Evolutionary conservation across 2,888 invertebrate genomes (phyloP), one percentile per base, ranked within the genome.

Genomic region (Ophion ventricosus): DNA sequence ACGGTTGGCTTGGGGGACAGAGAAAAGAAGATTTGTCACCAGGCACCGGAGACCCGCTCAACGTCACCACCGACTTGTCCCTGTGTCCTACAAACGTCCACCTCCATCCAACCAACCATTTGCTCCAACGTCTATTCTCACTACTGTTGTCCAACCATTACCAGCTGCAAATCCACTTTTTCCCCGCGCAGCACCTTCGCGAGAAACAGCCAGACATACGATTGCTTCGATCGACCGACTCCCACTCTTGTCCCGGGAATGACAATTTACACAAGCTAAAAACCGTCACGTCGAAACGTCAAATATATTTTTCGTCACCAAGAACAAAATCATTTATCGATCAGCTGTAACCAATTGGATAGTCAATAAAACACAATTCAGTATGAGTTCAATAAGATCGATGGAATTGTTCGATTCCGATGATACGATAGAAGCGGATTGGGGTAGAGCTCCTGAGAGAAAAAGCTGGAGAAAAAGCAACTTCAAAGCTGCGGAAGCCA

Each of bases 21-120:
- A 43, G 76, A 85, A 40, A 76, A 82, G 66, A 84, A 82, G 64
- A 83, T 75, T 80, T 83, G 85, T 82, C 73, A 1, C 74, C 69
- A 54, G 20, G 26, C 35, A 40, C 40, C 54, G 11, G n/a, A 20
- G 56, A 20, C 29, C n/a, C n/a, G 17, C 0, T 8, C 11, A n/a
- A 25, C 64, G n/a, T 14, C 61, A 25, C 49, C 69, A 25, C 20
- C 43, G 26, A 40, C 40, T 35, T 56, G 63, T 57, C 61, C 49
- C 11, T 43, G 74, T n/a, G 25, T 56, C 14, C 67, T 25, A 26
- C 35, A 20, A 54, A 54, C 20, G 59, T 49, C 70, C 20, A 17
- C 26, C 26, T n/a, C 67, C 23, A 67, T 69, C n/a, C 63, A 49
- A 49, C 76, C 66, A 29, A 69, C 43, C 49, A 23, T 74, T 49